phyloP scores from a whole-genome alignment of 2,888 invertebrate genomes.

The Hermaeophaga mercurialis region DNA sequence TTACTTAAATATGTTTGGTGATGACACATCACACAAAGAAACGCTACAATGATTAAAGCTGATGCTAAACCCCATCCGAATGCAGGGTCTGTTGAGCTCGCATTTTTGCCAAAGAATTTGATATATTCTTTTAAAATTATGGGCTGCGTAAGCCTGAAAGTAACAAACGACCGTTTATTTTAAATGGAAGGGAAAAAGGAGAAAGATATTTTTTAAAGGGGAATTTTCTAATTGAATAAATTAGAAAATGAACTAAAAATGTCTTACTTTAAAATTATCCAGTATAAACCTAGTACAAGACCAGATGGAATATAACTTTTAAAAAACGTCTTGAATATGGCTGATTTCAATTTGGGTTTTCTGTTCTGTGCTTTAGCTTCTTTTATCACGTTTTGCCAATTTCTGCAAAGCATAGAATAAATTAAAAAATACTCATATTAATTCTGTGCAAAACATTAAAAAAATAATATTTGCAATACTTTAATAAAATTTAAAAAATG shows the following conservation, averaged over 20 bases:
- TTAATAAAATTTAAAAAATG: too few relatives aligned
- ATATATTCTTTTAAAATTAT: not conserved
- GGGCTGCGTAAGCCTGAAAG: too few relatives aligned
- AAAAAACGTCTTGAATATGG: constrained; percentile 66
- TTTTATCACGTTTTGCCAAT: constrained; percentile 20
- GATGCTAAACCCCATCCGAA: not conserved
- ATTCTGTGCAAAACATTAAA: too few relatives aligned
- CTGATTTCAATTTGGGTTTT: constrained; percentile 66
- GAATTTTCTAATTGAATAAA: too few relatives aligned
- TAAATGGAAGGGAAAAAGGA: too few relatives aligned
- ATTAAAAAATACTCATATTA: too few relatives aligned
- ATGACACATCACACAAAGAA: not conserved
- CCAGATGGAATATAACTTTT: constrained; percentile 66
- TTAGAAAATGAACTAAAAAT: too few relatives aligned
- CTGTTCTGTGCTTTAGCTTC: constrained; percentile 16
- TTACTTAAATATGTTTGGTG: not conserved
- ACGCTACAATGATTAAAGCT: not conserved
- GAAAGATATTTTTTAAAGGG: too few relatives aligned
- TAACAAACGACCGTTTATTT: too few relatives aligned
- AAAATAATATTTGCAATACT: too few relatives aligned
- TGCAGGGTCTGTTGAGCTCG: not conserved
- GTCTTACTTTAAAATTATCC: too few relatives aligned
- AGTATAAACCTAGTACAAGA: constrained; percentile 46
- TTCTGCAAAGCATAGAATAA: constrained; percentile 11
- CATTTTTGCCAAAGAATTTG: not conserved